These are phyloP conservation scores for Heliconius sara DNA, from an alignment of 2,888 invertebrate genomes.

Conservation along the genomic window DNA sequence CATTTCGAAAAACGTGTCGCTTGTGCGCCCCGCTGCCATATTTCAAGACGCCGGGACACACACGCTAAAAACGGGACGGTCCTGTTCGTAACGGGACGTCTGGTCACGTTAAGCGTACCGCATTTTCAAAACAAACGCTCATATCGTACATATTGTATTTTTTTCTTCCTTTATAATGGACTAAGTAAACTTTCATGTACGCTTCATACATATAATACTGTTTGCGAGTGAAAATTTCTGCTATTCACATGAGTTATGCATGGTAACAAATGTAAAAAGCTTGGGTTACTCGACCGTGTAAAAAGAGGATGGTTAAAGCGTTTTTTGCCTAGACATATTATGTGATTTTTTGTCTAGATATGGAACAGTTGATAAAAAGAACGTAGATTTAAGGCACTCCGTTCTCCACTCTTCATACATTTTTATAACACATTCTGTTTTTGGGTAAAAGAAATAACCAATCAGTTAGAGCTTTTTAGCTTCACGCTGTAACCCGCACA, in stretches of 20 bases:
- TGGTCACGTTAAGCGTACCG: no score
- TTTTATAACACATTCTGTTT: no score
- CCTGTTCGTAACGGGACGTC: no score
- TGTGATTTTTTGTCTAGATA: background rate
- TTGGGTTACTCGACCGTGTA: conserved; percentile 10
- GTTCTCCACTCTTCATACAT: background rate
- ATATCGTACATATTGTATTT: conserved; percentile 15
- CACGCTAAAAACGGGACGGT: no score
- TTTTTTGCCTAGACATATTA: background rate
- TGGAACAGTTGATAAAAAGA: background rate
- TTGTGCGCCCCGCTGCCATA: no score
- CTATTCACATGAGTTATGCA: conserved; percentile 36
- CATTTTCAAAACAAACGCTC: conserved; percentile 20
- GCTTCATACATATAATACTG: conserved; percentile 34
- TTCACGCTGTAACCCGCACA: background rate
- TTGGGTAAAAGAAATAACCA: no score
- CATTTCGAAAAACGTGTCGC: no score
- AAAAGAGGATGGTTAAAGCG: background rate
- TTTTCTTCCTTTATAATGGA: conserved; percentile 35
- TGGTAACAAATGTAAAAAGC: conserved; percentile 9
- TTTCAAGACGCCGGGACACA: no score
- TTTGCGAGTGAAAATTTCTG: conserved; percentile 35
- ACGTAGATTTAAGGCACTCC: background rate
- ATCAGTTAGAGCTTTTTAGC: background rate
- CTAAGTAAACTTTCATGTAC: conserved; percentile 44